Base-by-base conservation (phyloP, 92 coral and sea anemone species). In the Isaurus tuberculatus region DNA sequence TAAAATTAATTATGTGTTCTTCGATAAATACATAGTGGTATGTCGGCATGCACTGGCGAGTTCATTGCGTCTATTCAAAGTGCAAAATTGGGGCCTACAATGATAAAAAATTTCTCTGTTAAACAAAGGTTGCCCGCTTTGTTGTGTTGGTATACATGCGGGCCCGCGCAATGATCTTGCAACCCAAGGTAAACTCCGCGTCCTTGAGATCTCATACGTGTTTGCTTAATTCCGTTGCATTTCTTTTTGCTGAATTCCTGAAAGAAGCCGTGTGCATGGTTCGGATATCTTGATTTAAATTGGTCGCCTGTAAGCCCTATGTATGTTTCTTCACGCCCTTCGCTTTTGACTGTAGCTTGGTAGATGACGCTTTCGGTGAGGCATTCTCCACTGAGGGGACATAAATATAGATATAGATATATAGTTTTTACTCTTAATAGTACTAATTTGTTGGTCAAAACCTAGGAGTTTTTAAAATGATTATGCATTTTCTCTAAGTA, bases 291-390 rank as follows among this genome's bases (percentile, higher is more conserved):
- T 22, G 66, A 22, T 60, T 27, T 64, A 28, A 61, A 61, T 61
- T 22, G 30, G 33, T 61, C 67, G 7, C 28, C 67, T 2, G 67
- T 61, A 4, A 61, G 67, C 31, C 30, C 33, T 22, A 61, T 61
- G 32, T 61, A 61, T 23, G 67, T 61, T 23, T 61, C 67, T 61
- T 22, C 16, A 3, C 10, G 30, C 10, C 11, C 67, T 2, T 61
- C 67, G 13, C 67, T 61, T 25, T 61, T 14, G 29, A 61, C 67
- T 61, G 32, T 61, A 23, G 32, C 67, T 61, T 61, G 67, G 67
- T 61, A 61, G 30, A 61, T 23, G 31, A 61, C 11, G 67, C 32
- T 3, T 61, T 61, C 0, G 0, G 67, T 61, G 9, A 61, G 67
- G 23, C 65, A 57, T 5, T 57, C 65, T 23, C 67, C 67, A 25